Conservation (phyloP, 1,140 invertebrate species). For the Neodiprion lecontei region DNA sequence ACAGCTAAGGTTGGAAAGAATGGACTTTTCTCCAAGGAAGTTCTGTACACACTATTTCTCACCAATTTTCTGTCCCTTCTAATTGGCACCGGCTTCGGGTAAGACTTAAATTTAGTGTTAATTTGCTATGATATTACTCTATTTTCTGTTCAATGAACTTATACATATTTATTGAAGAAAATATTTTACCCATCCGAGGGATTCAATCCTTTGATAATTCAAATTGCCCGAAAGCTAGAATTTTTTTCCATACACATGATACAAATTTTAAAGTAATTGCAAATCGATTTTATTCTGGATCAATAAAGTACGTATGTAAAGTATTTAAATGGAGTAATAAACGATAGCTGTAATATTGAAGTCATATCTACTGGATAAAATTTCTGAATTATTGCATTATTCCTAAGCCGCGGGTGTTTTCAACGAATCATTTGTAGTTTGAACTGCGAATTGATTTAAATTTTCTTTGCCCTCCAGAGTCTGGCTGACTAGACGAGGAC, state of each 20-base stretch:
- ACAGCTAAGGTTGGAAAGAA: constrained; percentile 81
- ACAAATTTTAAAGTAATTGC: too few species aligned
- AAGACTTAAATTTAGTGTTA: constrained; percentile 40
- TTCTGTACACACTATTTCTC: constrained; percentile 87
- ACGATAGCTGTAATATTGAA: too few species aligned
- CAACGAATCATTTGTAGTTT: not conserved
- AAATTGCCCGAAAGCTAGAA: not conserved
- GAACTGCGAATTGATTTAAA: not conserved
- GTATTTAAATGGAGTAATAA: too few species aligned
- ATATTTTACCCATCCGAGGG: constrained; percentile 43
- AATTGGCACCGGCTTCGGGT: constrained; percentile 91
- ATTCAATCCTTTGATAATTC: not conserved
- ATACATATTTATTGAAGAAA: constrained; percentile 42
- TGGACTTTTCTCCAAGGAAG: constrained; percentile 86
- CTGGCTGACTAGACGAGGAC: constrained; percentile 72
- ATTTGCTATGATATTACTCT: constrained; percentile 11
- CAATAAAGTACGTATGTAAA: too few species aligned
- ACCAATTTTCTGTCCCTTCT: constrained; percentile 89
- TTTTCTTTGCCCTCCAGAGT: constrained; percentile 59
- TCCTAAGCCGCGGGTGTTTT: too few species aligned
- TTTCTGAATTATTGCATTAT: too few species aligned
- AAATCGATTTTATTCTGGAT: too few species aligned
- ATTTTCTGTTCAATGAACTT: constrained; percentile 45
- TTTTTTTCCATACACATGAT: not conserved
- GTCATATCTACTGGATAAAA: too few species aligned